A percentile compares a stretch with the other conserved stretches of the same genome.
phyloP scores from a whole-genome alignment of 2,888 invertebrate species.

The Odontomyia ornata region DNA sequence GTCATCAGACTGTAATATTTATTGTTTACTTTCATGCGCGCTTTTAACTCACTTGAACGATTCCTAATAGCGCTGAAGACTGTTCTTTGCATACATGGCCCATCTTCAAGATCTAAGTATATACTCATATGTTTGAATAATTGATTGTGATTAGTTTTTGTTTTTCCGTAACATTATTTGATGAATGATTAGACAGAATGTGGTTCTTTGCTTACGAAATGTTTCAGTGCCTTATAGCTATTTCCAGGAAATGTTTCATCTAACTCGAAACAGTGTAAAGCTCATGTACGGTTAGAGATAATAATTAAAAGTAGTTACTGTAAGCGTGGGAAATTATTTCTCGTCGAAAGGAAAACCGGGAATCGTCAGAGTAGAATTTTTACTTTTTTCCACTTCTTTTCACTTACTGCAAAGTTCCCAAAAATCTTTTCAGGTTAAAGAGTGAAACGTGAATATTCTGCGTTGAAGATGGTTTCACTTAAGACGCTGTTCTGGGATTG shows the following conservation, averaged over 20 bases:
- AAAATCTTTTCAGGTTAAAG: too few species aligned
- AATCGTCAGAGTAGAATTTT: too few species aligned
- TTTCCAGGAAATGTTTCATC: not conserved
- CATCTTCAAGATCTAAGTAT: not conserved
- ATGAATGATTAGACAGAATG: not conserved
- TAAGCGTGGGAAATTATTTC: too few species aligned
- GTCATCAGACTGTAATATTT: not conserved
- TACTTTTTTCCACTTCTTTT: too few species aligned
- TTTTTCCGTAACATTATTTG: not conserved
- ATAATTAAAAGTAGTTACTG: too few species aligned
- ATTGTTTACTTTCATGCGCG: slow-evolving; percentile 21
- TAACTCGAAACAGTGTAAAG: too few species aligned
- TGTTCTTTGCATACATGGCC: not conserved
- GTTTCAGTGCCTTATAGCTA: not conserved
- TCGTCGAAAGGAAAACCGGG: too few species aligned
- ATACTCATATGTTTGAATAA: not conserved
- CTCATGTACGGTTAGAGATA: too few species aligned
- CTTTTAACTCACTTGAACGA: not conserved
- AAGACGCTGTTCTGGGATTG: too few species aligned
- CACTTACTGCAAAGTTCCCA: too few species aligned
- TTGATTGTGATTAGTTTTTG: slow-evolving; percentile 5
- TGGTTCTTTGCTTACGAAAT: not conserved
- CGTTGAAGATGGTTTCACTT: too few species aligned
- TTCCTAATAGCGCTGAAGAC: not conserved
- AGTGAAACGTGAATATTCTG: too few species aligned